Percentiles rank a stretch among this genome's conserved stretches.
phyloP scores from a whole-genome alignment of 2,113 vertebrate genomes.

The Lates calcarifer region DNA sequence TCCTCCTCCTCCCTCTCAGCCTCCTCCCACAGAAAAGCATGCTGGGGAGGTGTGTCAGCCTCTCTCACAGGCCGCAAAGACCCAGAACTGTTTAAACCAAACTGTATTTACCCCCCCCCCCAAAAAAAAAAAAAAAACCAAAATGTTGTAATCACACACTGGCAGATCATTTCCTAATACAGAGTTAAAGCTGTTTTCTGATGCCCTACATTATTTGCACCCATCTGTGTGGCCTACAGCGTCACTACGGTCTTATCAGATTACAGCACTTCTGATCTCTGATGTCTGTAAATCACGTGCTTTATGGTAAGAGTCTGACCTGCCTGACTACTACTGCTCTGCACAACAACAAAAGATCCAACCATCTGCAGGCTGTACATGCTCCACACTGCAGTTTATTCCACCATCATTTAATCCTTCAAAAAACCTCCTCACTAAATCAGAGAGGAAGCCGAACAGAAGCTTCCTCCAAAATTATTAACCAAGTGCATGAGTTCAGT shows the following conservation, averaged over 20 bases:
- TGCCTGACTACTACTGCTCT: background rate
- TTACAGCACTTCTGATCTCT: slow-evolving; percentile 36
- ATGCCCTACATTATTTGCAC: background rate
- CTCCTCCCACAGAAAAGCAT: slow-evolving; percentile 17
- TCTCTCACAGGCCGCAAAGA: background rate
- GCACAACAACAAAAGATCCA: background rate
- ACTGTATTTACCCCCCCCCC: background rate
- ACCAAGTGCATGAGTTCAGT: too few species aligned
- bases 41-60: slow-evolving; percentile 35
- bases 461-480: background rate
- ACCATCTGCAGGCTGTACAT: background rate
- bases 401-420: background rate
- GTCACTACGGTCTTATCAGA: slow-evolving; percentile 28
- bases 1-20: slow-evolving; percentile 22
- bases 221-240: background rate
- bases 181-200: background rate
- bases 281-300: slow-evolving; percentile 67
- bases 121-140: background rate
- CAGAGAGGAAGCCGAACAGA: background rate
- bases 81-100: background rate
- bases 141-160: background rate
- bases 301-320: slow-evolving; percentile 55
- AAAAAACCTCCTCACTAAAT: background rate
- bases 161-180: background rate
- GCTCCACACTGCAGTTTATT: background rate